A percentile compares a stretch with the other conserved stretches of the same genome.
Conservation (phyloP, 2,888 invertebrate genomes). For the Pristionchus mayeri region DNA sequence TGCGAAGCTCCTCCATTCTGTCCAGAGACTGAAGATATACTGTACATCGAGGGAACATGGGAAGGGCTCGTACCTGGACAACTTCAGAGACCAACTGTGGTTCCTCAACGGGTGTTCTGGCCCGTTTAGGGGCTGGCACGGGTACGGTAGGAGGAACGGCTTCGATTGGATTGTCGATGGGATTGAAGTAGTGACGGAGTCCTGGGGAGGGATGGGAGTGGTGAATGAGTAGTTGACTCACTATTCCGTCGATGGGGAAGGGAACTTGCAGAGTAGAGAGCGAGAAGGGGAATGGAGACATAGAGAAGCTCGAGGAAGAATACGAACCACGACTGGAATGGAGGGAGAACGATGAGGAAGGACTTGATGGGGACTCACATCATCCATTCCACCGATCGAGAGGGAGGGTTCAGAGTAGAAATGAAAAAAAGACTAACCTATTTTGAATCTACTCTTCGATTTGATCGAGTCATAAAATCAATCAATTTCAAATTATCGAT, state of each 20-base stretch:
- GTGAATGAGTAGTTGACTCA: too few relatives aligned
- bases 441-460: neutral
- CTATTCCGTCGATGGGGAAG: constrained; percentile 25
- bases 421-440: neutral
- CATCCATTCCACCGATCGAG: constrained; percentile 23
- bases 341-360: neutral
- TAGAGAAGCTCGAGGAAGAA: constrained; percentile 25
- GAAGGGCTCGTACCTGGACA: neutral
- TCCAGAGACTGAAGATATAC: neutral
- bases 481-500: neutral
- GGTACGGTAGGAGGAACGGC: constrained; percentile 31
- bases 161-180: constrained; percentile 31
- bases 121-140: neutral
- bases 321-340: constrained; percentile 1
- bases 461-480: neutral
- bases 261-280: constrained; percentile 24
- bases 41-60: neutral
- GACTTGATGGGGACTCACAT: too few relatives aligned
- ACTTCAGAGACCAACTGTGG: neutral
- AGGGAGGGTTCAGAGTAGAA: neutral
- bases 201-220: too few relatives aligned
- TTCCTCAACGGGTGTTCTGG: neutral
- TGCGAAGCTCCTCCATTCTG: neutral
- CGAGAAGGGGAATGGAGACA: constrained; percentile 24
- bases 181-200: constrained; percentile 43